These are phyloP conservation scores for Encarsia formosa DNA, from an alignment of 2,888 invertebrate species.

Conservation along the genomic window DNA sequence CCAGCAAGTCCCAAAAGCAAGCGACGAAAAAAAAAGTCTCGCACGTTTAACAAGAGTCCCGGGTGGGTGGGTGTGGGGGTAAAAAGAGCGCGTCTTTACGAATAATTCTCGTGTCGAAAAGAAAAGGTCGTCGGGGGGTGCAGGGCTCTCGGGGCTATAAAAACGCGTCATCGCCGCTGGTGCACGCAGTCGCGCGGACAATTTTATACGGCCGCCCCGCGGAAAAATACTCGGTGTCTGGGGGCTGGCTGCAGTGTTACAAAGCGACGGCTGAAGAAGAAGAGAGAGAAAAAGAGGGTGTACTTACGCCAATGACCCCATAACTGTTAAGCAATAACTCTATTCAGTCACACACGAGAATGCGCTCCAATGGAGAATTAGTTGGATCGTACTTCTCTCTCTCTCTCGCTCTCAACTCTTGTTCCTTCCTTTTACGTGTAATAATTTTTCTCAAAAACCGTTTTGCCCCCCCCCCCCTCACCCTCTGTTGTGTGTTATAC, in stretches of 20 bases:
- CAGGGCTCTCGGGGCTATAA: constrained; percentile 6
- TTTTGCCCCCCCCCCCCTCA: too few relatives aligned
- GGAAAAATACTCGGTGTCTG: constrained; percentile 17
- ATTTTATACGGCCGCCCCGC: constrained; percentile 21
- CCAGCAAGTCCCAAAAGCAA: too few relatives aligned
- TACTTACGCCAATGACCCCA: constrained; percentile 27
- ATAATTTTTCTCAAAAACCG: too few relatives aligned
- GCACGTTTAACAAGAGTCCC: too few relatives aligned
- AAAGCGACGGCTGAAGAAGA: background rate
- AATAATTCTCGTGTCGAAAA: too few relatives aligned
- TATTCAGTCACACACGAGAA: constrained; percentile 16
- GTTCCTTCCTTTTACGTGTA: too few relatives aligned
- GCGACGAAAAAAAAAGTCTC: too few relatives aligned
- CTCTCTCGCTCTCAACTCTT: too few relatives aligned
- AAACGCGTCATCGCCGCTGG: constrained; percentile 14
- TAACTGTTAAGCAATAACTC: constrained; percentile 27
- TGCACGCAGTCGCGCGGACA: background rate
- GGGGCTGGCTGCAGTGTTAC: background rate
- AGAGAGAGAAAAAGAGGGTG: constrained; percentile 7
- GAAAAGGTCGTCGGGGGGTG: too few relatives aligned
- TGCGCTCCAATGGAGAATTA: constrained; percentile 11
- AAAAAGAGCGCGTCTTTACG: too few relatives aligned
- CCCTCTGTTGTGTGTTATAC: background rate
- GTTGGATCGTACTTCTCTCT: constrained; percentile 5
- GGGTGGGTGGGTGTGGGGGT: background rate